Base-by-base conservation (phyloP, 2,888 invertebrate genomes). In the Eupithecia subfuscata region DNA sequence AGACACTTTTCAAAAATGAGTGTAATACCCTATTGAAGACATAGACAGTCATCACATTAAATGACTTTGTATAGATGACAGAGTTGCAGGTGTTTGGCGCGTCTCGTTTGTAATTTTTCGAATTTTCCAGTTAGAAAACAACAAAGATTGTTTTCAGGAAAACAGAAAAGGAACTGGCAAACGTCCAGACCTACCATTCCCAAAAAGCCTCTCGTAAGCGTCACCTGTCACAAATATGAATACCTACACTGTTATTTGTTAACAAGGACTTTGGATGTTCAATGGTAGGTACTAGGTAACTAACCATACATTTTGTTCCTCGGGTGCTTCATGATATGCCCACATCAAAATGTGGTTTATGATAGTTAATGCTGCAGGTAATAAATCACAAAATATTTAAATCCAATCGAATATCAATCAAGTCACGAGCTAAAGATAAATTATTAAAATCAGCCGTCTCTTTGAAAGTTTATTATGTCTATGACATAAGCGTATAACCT, bases 361-460 rank as follows among this genome's bases (percentile, higher is more conserved):
- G 60, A 74, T 74, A 69, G 74, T 69, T 74, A 70, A 68, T 70
- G 63, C 70, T 56, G 64, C 30, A 56, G 70, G 60, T 69, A 67
- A 77, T 76, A 74, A 69, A 74, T 76, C 65, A 77, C 34, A 75
- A 75, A 77, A 75, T 56, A 75, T 75, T 77, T 52, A 64, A 74
- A 72, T 74, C 63, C 25, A 77, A 75, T 73, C 72, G 63, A 75
- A 75, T 77, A 77, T 75, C 70, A 73, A 77, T 77, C 77, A 75
- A 77, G 77, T 77, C 73, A 77, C 77, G 77, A 75, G 60, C 72
- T 73, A 65, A 68, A 75, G 75, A 77, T 77, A 73, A 69, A 73
- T 73, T 75, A 75, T 70, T 70, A 22, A 64, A 70, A 73, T 74
- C 72, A 74, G 56, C 65, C 34, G 73, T 64, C 68, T 69, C 70